Base-by-base conservation (phyloP, 2,888 invertebrate species). In the Caradrina clavipalpis region DNA sequence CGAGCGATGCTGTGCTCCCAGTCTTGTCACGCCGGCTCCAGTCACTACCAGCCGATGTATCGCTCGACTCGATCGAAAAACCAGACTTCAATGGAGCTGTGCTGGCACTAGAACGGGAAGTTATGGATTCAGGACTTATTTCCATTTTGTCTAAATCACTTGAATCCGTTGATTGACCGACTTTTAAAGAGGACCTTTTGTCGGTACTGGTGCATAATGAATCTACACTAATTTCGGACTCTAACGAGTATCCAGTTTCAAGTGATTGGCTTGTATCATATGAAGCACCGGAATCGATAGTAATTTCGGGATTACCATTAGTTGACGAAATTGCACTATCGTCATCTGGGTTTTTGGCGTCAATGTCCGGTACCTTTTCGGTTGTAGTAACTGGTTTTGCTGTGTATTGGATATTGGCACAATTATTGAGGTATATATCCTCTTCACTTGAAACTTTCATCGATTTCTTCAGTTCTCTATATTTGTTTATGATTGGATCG, bases 151-250 rank as follows among this genome's bases (percentile, higher is more conserved):
- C 97, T 35, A 97, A 96, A 76, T 97, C 97, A 82, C 97, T 97
- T 0, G 97, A 97, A 85, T 97, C 97, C 13, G 97, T 96, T 0
- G 97, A 97, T 76, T 97, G 97, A 0, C 97, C 97, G 2, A 97
- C 96, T 86, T 97, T 96, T 55, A 97, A 90, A 10, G 97, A 97
- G 0, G 96, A 96, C 53, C 96, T 92, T 73, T 96, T 96, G 76
- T 96, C 97, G 7, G 95, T 95, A 69, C 93, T 95, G 1, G 96
- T 96, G 73, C 96, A 95, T 70, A 96, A 91, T 15, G 97, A 97
- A 83, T 97, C 96, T 19, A 96, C 93, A 78, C 97, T 97, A 77
- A 97, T 97, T 94, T 96, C 96, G 0, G 96, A 96, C 83, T 96
- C 96, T 68, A 96, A 87, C 2, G 96, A 96, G 82, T 96, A 96